These are phyloP conservation scores for Pardalotus punctatus DNA, from an alignment of 2,113 vertebrate species.

Conservation along the genomic window DNA sequence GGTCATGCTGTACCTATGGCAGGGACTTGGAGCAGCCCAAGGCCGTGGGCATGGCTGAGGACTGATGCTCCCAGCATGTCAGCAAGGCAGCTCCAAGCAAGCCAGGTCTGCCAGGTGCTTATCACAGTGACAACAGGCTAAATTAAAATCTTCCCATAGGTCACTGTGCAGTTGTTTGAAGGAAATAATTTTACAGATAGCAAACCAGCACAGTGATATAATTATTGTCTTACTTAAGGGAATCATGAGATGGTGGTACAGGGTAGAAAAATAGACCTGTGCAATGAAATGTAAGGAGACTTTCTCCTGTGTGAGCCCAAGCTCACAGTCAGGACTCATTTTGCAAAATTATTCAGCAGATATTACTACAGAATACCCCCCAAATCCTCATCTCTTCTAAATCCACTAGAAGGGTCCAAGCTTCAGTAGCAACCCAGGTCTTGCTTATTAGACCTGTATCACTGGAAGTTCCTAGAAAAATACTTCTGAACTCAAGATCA, in stretches of 20 bases:
- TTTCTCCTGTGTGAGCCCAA: neutral
- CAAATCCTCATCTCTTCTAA: neutral
- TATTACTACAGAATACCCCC: neutral
- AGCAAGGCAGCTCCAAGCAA: neutral
- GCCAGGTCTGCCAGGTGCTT: neutral
- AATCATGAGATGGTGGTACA: neutral
- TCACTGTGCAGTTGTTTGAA: neutral
- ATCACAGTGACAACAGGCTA: neutral
- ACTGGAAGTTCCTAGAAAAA: neutral
- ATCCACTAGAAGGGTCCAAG: neutral
- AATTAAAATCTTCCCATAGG: neutral
- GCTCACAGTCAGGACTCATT: neutral
- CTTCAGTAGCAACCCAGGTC: neutral
- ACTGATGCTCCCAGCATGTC: accelerated
- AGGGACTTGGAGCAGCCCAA: neutral
- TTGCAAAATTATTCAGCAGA: neutral
- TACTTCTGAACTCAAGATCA: neutral
- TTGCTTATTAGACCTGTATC: neutral
- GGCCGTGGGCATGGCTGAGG: neutral
- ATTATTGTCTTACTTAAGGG: neutral
- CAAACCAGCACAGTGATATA: neutral
- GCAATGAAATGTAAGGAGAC: neutral
- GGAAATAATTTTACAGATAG: neutral
- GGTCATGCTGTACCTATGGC: accelerated
- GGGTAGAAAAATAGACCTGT: neutral